A percentile compares a stretch with the other conserved stretches of the same genome.
These are phyloP conservation scores for Zootermopsis nevadensis DNA, from an alignment of 2,888 invertebrate genomes.

Conservation along the genomic window DNA sequence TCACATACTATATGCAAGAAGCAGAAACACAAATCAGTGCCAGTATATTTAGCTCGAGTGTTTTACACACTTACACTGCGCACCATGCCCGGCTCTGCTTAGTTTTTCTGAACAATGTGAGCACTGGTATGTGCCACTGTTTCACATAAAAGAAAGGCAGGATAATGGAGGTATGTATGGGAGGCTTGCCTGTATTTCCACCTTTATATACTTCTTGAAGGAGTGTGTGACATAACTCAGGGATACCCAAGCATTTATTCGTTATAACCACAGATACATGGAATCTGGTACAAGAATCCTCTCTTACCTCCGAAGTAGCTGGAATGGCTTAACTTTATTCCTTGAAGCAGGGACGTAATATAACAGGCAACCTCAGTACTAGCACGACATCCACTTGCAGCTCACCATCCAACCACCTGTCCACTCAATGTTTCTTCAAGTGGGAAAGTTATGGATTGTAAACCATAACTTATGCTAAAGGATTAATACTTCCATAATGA, in stretches of 20 bases:
- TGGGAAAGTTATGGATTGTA: background rate
- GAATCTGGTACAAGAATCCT: conserved; percentile 47
- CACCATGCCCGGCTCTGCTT: background rate
- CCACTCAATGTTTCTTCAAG: background rate
- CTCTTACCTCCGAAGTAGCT: conserved; percentile 48
- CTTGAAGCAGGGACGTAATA: background rate
- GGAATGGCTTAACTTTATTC: background rate
- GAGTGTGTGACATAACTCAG: conserved; percentile 27
- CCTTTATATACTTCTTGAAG: background rate
- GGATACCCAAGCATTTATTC: conserved; percentile 36
- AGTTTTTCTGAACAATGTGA: background rate
- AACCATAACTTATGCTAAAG: background rate
- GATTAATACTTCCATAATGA: background rate
- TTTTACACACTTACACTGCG: background rate
- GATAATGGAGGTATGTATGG: background rate
- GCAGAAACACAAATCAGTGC: background rate
- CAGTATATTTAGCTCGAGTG: background rate
- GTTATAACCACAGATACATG: conserved; percentile 46
- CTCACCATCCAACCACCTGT: background rate
- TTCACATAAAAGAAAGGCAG: conserved; percentile 4
- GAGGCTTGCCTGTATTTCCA: conserved; percentile 23
- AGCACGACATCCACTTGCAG: background rate
- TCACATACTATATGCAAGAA: background rate
- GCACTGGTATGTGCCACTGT: background rate
- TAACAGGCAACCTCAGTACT: background rate